Base-by-base conservation (phyloP, 2,888 invertebrate species). In the Entomobrya proxima region DNA sequence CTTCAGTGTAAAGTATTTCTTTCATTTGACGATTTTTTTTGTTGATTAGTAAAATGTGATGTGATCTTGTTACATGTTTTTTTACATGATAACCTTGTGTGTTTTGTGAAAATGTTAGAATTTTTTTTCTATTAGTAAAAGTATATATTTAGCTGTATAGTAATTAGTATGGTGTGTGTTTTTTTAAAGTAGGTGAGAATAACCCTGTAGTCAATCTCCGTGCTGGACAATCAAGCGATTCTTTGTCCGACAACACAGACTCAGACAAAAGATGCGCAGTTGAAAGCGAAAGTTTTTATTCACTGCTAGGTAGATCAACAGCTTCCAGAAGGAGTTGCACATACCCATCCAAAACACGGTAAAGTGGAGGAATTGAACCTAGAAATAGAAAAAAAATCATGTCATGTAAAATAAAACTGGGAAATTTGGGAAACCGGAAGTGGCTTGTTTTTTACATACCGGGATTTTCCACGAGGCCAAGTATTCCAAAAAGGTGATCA, bases 321-420 rank as follows among this genome's bases (percentile, higher is more conserved):
- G 96, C 92, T 98, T 98, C 96, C 98, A 98, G 92, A 97, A 96
- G 72, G 97, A 97, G 93, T 98, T 98, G 90, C 97, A 93, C 90
- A 98, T 95, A 69, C 98, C 98, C 90, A 98, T 93, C 98, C 98
- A 98, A 79, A 98, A 96, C 89, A 98, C 95, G 88, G 95, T 95
- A 92, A 98, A 98, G 92, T 98, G 97, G 89, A 98, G 93, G 93
- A 96, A 95, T 91, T 96, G 96, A 91, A 96, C 94, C 92, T 96
- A 94, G 55, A 92, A 88, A 61, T n/a, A 35, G 6, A 21, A 52
- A 15, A 50, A 5, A 64, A 64, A 40, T 47, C 27, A 11, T 9
- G n/a, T 50, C 50, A 27, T 50, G 69, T 69, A 4, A 15, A n/a
- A 7, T n/a, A 37, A 37, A 55, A 55, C 13, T 6, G 7, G 21